Evolutionary conservation across 2,888 invertebrate genomes (phyloP), one percentile per base, ranked within the genome.

Genomic region (Synanthedon tipuliformis): DNA sequence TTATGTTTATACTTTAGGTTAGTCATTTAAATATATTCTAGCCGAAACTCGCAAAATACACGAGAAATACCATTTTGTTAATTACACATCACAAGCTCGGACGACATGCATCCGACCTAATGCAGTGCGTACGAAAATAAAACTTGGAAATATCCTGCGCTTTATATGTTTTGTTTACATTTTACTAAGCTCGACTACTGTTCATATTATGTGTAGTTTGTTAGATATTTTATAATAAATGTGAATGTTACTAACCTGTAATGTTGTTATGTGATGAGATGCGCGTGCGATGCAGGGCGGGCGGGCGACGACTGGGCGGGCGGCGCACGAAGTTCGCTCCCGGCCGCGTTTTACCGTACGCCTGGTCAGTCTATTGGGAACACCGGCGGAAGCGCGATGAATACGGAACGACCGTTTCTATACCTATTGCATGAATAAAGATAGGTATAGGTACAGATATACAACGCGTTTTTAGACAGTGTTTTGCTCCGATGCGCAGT

Each of bases 251-350:
- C 82, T 81, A 59, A 81, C 81, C 81, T 75, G 69, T 55, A 51
- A 55, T 53, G 50, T 55, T 49, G 52, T 18, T 57, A 56, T 23
- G 40, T 56, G 59, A 57, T 54, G 61, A 18, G 62, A 59, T 63
- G 71, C 71, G 73, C 73, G 81, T 75, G 78, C 73, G 74, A 70
- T 62, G 73, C 60, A 60, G 71, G 85, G 86, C 86, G 86, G 85
- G 80, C 82, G 78, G 82, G 71, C 68, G 76, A 63, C 68, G 81
- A 85, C 85, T 85, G 85, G 84, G 85, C 84, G 85, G 85, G 80
- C 81, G 75, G 78, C 71, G 73, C 64, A 60, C 62, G 71, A 34
- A 34, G 34, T 34, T 34, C 71, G 71, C 75, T 56, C 62, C 58
- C 58, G 55, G 34, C 34, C 34, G 34, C 34, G 34, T 34, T 34